Conservation (phyloP, 2,113 vertebrate genomes). For the Gymnogyps californianus region DNA sequence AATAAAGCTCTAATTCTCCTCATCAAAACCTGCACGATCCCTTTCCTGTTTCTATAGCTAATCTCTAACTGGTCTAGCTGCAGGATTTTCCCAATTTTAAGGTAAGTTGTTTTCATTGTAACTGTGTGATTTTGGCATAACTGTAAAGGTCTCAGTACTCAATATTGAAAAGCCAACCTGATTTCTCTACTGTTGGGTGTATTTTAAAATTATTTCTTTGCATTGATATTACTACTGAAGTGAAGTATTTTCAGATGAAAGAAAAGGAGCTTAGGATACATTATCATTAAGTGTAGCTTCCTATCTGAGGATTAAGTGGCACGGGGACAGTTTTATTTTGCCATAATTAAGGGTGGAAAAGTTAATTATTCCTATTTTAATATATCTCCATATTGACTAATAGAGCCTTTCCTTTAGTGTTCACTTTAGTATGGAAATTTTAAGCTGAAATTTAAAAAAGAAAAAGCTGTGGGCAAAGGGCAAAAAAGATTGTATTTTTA, state of each 20-base stretch:
- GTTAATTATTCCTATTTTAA: background rate
- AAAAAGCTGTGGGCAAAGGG: background rate
- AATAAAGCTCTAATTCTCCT: background rate
- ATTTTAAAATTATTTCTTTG: background rate
- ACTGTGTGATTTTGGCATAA: background rate
- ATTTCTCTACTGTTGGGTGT: background rate
- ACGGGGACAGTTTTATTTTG: background rate
- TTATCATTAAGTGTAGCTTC: background rate
- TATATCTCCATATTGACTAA: background rate
- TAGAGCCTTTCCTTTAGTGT: background rate
- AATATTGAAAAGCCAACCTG: background rate
- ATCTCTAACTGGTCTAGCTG: background rate
- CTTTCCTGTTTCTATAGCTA: background rate
- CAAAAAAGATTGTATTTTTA: background rate
- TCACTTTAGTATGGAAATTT: background rate
- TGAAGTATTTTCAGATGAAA: background rate
- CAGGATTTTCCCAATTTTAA: background rate
- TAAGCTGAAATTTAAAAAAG: background rate
- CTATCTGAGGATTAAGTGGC: background rate
- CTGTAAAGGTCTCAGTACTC: background rate
- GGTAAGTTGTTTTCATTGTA: background rate
- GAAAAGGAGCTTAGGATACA: background rate
- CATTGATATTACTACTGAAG: background rate
- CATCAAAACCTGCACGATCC: background rate
- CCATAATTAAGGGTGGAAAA: background rate